Conservation (phyloP, 2,797 vertebrate genomes). For the Fringilla coelebs region DNA sequence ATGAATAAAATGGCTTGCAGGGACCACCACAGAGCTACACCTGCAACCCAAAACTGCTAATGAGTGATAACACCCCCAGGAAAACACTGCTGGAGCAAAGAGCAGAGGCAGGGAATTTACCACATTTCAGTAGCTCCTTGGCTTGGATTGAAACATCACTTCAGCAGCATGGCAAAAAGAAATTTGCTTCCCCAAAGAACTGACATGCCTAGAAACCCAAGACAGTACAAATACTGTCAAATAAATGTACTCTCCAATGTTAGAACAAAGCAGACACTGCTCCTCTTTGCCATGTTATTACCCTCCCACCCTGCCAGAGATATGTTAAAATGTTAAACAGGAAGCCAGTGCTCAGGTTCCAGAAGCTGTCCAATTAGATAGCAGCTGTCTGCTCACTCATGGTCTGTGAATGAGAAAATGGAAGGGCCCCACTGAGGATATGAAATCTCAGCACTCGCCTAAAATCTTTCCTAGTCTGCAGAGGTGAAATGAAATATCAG, state of each 20-base stretch:
- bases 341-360: not conserved
- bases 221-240: not conserved
- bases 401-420: not conserved
- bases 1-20: not conserved
- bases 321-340: not conserved
- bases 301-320: not conserved
- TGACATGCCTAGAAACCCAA: not conserved
- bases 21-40: not conserved
- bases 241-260: not conserved
- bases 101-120: not conserved
- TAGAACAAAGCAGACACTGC: not conserved
- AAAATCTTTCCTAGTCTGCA: not conserved
- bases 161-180: not conserved
- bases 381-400: not conserved
- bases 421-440: not conserved
- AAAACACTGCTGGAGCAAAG: not conserved
- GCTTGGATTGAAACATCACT: not conserved
- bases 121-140: not conserved
- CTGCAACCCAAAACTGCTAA: not conserved
- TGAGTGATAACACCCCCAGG: not conserved
- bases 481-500: not conserved
- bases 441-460: not conserved
- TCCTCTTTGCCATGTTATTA: not conserved
- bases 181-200: not conserved
- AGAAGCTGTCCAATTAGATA: not conserved